Percentiles rank a stretch among this genome's conserved stretches.
phyloP scores from a whole-genome alignment of 2,797 vertebrate species.

The Phylloscopus collybita region DNA sequence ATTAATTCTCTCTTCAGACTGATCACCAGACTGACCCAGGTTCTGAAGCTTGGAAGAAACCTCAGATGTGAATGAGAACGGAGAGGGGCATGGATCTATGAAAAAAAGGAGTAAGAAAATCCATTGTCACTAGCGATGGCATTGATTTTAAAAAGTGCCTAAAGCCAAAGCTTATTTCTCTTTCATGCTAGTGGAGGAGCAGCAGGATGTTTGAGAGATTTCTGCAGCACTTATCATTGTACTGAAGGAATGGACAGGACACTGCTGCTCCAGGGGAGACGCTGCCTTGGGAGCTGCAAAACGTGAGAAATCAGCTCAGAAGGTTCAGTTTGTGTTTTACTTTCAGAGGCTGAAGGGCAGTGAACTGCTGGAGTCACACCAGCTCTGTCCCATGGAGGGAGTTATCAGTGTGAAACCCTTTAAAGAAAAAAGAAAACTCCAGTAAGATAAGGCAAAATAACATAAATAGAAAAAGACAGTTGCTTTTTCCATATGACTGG shows the following conservation, averaged over 20 bases:
- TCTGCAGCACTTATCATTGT: not conserved
- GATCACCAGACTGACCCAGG: not conserved
- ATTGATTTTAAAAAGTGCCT: not conserved
- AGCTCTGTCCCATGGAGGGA: not conserved
- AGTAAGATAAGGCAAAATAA: not conserved
- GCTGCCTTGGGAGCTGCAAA: not conserved
- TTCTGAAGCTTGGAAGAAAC: not conserved
- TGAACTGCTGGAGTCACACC: not conserved
- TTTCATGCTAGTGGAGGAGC: not conserved
- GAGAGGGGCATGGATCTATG: not conserved
- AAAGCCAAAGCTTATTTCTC: not conserved
- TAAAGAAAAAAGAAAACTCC: not conserved
- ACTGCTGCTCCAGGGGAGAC: not conserved
- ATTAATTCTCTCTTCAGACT: constrained; percentile 13
- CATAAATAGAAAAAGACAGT: not conserved
- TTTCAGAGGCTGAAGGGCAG: not conserved
- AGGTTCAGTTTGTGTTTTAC: not conserved
- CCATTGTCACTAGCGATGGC: not conserved
- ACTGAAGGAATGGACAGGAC: not conserved
- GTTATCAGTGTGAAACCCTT: not conserved
- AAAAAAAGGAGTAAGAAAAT: not conserved
- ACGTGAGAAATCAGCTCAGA: not conserved
- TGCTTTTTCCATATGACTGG: not conserved
- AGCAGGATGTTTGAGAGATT: not conserved
- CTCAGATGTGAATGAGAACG: not conserved